Evolutionary conservation across 2,888 invertebrate species (phyloP), one percentile per base, ranked within the genome.

Genomic region (Hydraecia micacea): DNA sequence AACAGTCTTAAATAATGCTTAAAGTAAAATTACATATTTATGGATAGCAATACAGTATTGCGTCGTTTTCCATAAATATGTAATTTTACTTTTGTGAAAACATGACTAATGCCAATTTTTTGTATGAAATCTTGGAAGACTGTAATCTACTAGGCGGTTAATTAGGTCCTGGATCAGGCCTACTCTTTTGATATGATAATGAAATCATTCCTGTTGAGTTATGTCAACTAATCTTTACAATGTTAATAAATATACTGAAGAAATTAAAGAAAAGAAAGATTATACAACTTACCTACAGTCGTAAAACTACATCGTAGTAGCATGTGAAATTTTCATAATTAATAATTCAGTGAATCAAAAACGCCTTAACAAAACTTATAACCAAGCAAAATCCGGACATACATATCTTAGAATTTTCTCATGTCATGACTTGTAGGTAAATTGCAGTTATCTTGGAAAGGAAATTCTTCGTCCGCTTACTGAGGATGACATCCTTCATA

Each of bases 361-460:
- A 15, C 7, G 0, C 7, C 1, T 2, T n/a, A 77, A 52, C 21
- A 68, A 77, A 72, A 42, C 15, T 36, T 52, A 39, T 13, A 46
- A 55, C 42, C 36, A 39, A 25, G 32, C 28, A 32, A 73, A 70
- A 70, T 70, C 60, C 3, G 11, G 13, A 69, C 39, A 28, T 36
- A 69, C 39, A 28, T 36, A 28, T 62, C 36, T 65, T n/a, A 39
- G 21, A 73, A 66, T 74, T 49, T 63, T 39, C 79, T 58, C 66
- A 74, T 81, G 58, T 49, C 36, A 49, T 25, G 60, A 52, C 63
- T 62, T 15, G 21, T 71, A n/a, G n/a, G n/a, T n/a, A 70, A 67
- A 79, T 84, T 39, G 60, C 62, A 36, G 39, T 67, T 58, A 70
- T 73, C 73, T 70, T 67, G 60, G 52, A 83, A 81, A 81, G 78